These are phyloP conservation scores for Meta bourneti DNA, from an alignment of 2,888 invertebrate genomes.

Conservation along the genomic window DNA sequence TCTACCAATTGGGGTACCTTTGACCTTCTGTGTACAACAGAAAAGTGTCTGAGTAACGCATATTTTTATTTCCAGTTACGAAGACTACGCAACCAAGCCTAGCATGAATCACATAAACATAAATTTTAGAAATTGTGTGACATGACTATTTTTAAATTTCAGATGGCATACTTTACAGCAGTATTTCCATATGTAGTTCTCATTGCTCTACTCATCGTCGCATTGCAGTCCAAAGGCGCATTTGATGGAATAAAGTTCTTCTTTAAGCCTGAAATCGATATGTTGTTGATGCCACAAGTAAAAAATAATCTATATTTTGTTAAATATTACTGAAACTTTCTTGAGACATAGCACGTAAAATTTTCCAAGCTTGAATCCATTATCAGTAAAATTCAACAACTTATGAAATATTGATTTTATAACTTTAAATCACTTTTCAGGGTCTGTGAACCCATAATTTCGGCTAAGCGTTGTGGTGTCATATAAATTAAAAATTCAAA, in stretches of 20 bases:
- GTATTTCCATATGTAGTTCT: constrained; percentile 79
- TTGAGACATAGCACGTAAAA: no score
- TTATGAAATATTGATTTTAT: no score
- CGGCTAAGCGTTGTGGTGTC: no score
- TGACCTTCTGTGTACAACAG: not conserved
- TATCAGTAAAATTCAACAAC: no score
- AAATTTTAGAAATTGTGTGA: not conserved
- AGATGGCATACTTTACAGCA: constrained; percentile 79
- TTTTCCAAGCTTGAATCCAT: no score
- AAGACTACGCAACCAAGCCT: not conserved
- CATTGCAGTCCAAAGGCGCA: constrained; percentile 79
- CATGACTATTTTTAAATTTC: constrained; percentile 29
- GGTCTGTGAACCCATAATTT: no score
- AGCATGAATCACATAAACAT: not conserved
- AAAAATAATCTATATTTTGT: not conserved
- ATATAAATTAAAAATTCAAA: no score
- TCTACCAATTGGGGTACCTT: no score
- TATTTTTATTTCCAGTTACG: no score
- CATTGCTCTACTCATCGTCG: constrained; percentile 76
- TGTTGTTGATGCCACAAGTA: constrained; percentile 77
- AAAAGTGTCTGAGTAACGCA: not conserved
- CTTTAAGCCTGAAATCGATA: constrained; percentile 79
- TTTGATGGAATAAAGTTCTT: constrained; percentile 79
- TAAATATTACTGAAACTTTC: not conserved
- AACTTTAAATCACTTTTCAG: no score